Evolutionary conservation across 2,797 vertebrate species (phyloP).

Genomic region (Cirrhinus molitorella): DNA sequence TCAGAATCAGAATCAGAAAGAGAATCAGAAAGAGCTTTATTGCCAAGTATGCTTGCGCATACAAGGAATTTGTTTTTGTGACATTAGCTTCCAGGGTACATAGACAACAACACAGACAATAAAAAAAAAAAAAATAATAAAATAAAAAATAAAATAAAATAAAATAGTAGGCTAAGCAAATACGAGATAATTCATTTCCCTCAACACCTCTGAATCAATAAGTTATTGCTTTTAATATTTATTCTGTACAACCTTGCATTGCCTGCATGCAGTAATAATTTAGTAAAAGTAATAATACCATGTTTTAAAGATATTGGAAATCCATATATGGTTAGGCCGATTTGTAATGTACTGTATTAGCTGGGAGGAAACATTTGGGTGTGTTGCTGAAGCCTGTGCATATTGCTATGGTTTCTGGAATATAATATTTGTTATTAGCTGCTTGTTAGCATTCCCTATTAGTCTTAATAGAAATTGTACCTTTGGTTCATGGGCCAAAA

Average conservation of each 20-base stretch:
- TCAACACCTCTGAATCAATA: conserved; percentile 27
- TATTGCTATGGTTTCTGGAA: conserved; percentile 15
- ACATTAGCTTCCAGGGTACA: no score
- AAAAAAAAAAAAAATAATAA: no score
- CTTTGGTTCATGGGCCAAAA: background rate
- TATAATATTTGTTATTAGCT: background rate
- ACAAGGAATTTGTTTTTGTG: no score
- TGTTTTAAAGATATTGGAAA: conserved; percentile 7
- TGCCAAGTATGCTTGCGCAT: no score
- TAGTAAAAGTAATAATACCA: background rate
- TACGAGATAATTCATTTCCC: background rate
- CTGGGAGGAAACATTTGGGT: conserved; percentile 61
- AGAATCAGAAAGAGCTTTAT: no score
- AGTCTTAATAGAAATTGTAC: background rate
- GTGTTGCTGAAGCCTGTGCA: background rate
- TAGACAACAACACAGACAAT: no score
- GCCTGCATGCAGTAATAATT: background rate
- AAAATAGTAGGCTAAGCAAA: conserved; percentile 14
- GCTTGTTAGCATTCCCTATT: background rate
- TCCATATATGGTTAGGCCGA: conserved; percentile 40
- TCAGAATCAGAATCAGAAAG: no score
- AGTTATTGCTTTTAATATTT: conserved; percentile 9
- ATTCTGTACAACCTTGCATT: background rate
- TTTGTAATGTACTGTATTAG: conserved; percentile 44
- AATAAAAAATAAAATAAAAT: no score